Evolutionary conservation across 2,888 invertebrate genomes (phyloP), one percentile per base, ranked within the genome.

Genomic region (Chesias legatella): DNA sequence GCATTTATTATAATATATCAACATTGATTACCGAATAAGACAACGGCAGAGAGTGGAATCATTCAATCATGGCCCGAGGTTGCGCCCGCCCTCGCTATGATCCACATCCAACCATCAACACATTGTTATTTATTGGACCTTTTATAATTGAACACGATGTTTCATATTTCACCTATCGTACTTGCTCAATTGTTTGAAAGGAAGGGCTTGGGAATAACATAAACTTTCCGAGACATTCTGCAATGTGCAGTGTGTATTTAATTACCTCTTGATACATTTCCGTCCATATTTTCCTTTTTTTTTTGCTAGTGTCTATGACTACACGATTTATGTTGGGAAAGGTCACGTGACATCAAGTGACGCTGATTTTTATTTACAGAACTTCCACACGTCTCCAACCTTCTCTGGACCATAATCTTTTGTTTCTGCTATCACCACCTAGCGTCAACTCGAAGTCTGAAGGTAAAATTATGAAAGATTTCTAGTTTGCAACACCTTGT

Each of bases 81-180:
- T 51, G 52, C 56, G 56, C 45, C 62, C 63, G 64, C 63, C 64
- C 56, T 57, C 63, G 50, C 62, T 57, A 45, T 59, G 62, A 63
- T 71, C 65, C 63, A 65, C 68, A 67, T 72, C 63, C 59, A 60
- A 67, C 63, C 66, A 72, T 72, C 71, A 67, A 60, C 67, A 63
- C 58, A 46, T 55, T 48, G 61, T 67, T 71, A 71, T 73, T 73
- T 69, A 74, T 73, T 56, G 58, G 51, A 47, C 55, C 67, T 60
- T 65, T 67, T 67, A 65, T 59, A 67, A 63, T 55, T 47, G 60
- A 52, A 48, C 53, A 53, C 50, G 54, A 55, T 51, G 54, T 44
- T 55, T 43, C 55, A 51, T 55, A 50, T 51, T 52, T 52, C 55
- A 51, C 52, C 44, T 44, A 44, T 44, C 42, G 40, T 49, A 43